phyloP scores from a whole-genome alignment of 2,797 vertebrate species.

The Gastrophryne carolinensis region DNA sequence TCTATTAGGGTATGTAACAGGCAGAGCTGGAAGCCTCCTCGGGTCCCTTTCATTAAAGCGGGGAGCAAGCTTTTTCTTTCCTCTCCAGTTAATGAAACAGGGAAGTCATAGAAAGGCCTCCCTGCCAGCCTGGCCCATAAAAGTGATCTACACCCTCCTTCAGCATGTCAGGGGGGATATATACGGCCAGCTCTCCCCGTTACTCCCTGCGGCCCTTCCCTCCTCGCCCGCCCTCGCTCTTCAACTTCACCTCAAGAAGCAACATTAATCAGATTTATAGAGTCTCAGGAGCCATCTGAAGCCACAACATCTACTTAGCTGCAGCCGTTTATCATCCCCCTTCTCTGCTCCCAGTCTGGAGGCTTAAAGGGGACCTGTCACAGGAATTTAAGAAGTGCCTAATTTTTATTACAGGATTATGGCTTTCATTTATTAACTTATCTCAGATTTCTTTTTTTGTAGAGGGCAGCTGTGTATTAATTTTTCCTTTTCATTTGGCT shows the following conservation, averaged over 20 bases:
- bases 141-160: conserved; percentile 22
- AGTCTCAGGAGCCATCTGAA: neutral
- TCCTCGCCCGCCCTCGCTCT: neutral
- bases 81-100: conserved; percentile 24
- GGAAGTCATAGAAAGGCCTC: conserved; percentile 40
- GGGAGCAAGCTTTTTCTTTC: conserved; percentile 34
- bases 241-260: neutral
- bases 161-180: conserved; percentile 5
- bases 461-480: no score
- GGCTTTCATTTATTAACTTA: no score
- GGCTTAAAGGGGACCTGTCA: neutral
- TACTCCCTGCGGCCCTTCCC: neutral
- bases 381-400: neutral
- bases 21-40: neutral
- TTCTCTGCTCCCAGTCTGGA: no score
- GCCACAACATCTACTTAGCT: neutral
- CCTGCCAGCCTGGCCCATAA: conserved; percentile 28
- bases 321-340: neutral
- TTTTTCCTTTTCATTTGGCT: no score
- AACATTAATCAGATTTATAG: neutral
- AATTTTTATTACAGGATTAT: no score
- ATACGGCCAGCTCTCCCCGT: neutral
- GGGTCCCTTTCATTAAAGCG: conserved; percentile 30
- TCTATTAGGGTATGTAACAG: no score
- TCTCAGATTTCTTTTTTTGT: no score